Percentiles rank a stretch among this genome's conserved stretches.
These are phyloP conservation scores for Sympetrum striolatum DNA, from an alignment of 2,888 invertebrate genomes.

Conservation along the genomic window DNA sequence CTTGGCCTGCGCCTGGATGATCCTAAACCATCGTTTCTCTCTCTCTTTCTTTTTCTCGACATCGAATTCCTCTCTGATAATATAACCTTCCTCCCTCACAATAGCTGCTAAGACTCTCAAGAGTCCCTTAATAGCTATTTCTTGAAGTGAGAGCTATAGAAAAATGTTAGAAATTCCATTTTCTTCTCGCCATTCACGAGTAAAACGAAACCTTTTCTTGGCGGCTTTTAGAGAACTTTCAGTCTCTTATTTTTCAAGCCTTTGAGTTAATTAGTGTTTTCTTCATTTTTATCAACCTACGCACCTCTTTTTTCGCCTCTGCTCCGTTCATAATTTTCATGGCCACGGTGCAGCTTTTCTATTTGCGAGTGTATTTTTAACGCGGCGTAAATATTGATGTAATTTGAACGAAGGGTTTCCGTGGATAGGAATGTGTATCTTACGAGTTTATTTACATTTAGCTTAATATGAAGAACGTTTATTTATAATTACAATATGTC, in stretches of 20 bases:
- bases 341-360: too few relatives aligned
- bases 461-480: too few relatives aligned
- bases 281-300: background rate
- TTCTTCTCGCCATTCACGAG: background rate
- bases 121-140: background rate
- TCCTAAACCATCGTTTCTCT: background rate
- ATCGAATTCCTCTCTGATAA: background rate
- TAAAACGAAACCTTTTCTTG: background rate
- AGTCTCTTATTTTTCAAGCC: background rate
- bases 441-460: too few relatives aligned
- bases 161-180: background rate
- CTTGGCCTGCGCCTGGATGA: too few relatives aligned
- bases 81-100: background rate
- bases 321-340: background rate
- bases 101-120: background rate
- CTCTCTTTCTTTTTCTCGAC: background rate
- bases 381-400: too few relatives aligned
- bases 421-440: too few relatives aligned
- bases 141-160: background rate
- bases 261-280: background rate
- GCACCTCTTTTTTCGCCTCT: background rate
- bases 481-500: too few relatives aligned
- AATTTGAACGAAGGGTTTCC: too few relatives aligned
- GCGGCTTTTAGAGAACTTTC: background rate
- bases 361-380: too few relatives aligned